phyloP scores from a whole-genome alignment of 2,797 vertebrate genomes.

The Sebastiscus tertius region DNA sequence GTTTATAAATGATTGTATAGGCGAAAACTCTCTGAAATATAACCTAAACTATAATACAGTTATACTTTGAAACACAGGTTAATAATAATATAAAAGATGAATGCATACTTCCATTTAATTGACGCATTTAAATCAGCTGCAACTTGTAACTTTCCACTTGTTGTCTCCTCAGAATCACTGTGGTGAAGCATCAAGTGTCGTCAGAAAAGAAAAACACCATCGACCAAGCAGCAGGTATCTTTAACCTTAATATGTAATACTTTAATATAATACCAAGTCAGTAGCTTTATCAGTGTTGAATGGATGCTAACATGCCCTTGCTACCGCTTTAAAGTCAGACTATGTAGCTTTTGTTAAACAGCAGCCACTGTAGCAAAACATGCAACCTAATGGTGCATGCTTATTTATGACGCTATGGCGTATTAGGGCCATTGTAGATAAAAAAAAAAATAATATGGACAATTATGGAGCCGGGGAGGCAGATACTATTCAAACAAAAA shows the following conservation, averaged over 20 bases:
- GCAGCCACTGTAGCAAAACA: neutral
- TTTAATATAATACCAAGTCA: neutral
- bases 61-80: neutral
- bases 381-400: neutral
- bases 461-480: too few relatives aligned
- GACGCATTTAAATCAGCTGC: neutral
- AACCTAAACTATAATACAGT: neutral
- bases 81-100: neutral
- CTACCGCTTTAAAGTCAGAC: accelerated
- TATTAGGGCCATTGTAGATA: too few relatives aligned
- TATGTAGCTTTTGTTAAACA: too few relatives aligned
- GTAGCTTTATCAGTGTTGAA: neutral
- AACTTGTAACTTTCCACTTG: neutral
- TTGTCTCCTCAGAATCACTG: neutral
- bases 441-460: too few relatives aligned
- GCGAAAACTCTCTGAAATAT: neutral
- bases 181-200: neutral
- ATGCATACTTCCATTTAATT: neutral
- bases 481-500: too few relatives aligned
- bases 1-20: neutral
- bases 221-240: neutral
- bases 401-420: too few relatives aligned
- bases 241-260: neutral
- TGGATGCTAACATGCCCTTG: neutral
- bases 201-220: neutral